Conservation (phyloP, 2,113 vertebrate species). For the Pelecanus crispus region DNA sequence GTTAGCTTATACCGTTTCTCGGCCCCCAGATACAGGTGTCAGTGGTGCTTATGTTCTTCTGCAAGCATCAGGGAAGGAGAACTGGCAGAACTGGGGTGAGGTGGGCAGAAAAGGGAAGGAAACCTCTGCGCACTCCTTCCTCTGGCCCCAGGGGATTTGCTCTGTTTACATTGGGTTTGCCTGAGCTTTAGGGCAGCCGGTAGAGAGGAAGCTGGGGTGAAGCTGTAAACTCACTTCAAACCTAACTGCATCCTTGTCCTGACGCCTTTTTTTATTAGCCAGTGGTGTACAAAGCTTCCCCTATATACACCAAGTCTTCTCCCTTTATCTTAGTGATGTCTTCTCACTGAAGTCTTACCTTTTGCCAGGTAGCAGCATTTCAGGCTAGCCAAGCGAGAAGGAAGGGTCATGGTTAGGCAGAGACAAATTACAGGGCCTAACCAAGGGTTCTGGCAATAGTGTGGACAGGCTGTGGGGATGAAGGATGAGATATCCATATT, state of each 20-base stretch:
- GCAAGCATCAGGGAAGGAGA: neutral
- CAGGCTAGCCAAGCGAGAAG: neutral
- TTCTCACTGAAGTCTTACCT: neutral
- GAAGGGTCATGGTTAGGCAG: neutral
- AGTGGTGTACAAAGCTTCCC: neutral
- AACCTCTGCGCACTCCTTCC: neutral
- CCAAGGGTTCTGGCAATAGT: neutral
- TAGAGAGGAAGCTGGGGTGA: neutral
- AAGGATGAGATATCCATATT: neutral
- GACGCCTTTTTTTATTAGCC: neutral
- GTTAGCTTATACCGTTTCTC: neutral
- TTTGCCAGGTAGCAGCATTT: neutral
- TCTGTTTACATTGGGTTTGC: neutral
- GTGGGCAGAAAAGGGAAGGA: constrained; percentile 15
- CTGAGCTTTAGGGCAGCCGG: neutral
- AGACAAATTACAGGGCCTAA: neutral
- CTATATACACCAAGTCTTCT: neutral
- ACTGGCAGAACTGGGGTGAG: neutral
- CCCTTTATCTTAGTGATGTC: neutral
- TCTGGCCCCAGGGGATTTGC: neutral
- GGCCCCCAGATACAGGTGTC: neutral
- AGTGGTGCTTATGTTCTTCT: neutral
- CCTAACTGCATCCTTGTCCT: neutral
- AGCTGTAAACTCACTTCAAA: neutral
- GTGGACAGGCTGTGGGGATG: neutral